Base-by-base conservation (phyloP, 2,888 invertebrate genomes). In the Lucinisca nassula region DNA sequence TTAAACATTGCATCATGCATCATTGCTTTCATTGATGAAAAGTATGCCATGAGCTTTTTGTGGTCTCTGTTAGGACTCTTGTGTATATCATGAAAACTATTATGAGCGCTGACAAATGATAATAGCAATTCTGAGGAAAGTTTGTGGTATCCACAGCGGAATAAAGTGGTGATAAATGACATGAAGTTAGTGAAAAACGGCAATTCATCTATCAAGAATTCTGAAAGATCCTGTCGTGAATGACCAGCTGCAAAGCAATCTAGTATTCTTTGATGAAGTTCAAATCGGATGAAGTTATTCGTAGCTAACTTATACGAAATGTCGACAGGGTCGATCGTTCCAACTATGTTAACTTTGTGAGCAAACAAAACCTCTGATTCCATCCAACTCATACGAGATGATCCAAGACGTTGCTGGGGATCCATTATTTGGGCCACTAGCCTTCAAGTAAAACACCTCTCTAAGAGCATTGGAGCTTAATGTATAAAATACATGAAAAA, bases 1-100 rank as follows among this genome's bases (percentile, higher is more conserved):
- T 82, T 55, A 32, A 89, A 89, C 51, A 86, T 84, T 14, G 84
- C 73, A 55, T 85, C 81, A 24, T 89, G 85, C 1, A 86, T 79
- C 84, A 79, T 84, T 12, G 83, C 75, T 74, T 89, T 89, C 1
- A 85, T 55, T 30, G 51, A 32, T 55, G 79, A 45, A 32, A 78
- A 88, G 45, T 82, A 85, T 6, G 40, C 27, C n/a, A 85, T 82
- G n/a, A 84, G 70, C 14, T 38, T 37, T 21, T 79, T 27, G 27
- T 84, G 73, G 30, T 79, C 67, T 8, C 35, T 75, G 14, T 79
- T 40, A 14, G 38, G 37, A 12, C 70, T 32, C 35, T 70, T 82
- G 4, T 79, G 40, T 4, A 73, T 77, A n/a, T 58, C 35, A 38
- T 12, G 24, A 51, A 49, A 32, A 0, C 45, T 32, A 0, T 32